Evolutionary conservation across 2,888 invertebrate genomes (phyloP).

Genomic region (Macrosiphum euphorbiae): DNA sequence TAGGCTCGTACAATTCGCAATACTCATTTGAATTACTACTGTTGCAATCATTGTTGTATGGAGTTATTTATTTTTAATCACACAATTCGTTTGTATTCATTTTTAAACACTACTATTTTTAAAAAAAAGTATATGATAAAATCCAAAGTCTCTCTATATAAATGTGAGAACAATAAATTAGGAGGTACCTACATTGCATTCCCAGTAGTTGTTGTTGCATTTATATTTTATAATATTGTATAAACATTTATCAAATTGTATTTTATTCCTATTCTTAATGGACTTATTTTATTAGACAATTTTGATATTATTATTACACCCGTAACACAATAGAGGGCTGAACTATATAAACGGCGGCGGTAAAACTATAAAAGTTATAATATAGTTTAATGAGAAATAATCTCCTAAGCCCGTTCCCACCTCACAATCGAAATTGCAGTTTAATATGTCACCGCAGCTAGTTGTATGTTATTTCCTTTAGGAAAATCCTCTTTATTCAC

Average conservation of each 20-base stretch:
- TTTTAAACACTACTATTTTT: not conserved
- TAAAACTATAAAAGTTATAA: not conserved
- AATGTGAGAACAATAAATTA: not conserved
- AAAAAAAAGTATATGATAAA: not conserved
- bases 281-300: too few relatives aligned
- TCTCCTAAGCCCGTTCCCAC: not conserved
- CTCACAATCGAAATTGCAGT: not conserved
- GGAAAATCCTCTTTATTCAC: too few relatives aligned
- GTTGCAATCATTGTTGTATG: not conserved
- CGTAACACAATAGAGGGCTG: too few relatives aligned
- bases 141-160: not conserved
- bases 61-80: not conserved
- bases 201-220: too few relatives aligned
- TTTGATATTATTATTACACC: too few relatives aligned
- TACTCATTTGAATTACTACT: not conserved
- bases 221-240: too few relatives aligned
- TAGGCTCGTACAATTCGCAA: not conserved
- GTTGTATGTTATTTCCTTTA: too few relatives aligned
- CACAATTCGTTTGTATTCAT: not conserved
- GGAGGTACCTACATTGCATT: too few relatives aligned
- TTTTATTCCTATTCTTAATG: too few relatives aligned
- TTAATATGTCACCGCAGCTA: not conserved
- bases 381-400: not conserved
- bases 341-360: not conserved
- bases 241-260: too few relatives aligned